Evolutionary conservation across 2,797 vertebrate species (phyloP).

Genomic region (Fistularia commersonii): DNA sequence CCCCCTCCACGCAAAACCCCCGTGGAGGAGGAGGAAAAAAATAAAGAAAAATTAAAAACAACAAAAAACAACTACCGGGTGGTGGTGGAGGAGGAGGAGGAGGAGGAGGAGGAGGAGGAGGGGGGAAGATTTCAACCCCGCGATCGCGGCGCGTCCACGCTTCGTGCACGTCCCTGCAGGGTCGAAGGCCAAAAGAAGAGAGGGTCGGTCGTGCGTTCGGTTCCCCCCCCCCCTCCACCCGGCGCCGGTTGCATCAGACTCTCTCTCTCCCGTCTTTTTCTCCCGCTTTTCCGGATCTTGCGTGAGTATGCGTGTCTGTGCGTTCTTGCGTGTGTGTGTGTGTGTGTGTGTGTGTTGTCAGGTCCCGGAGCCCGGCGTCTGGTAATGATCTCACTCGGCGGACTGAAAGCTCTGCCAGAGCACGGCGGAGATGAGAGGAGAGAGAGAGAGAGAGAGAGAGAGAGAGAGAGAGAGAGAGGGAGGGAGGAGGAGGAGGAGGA

Average conservation of each 20-base stretch:
- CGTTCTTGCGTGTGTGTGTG: no score
- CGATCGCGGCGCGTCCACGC: no score
- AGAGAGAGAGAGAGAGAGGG: constrained; percentile 18
- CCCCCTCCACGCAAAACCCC: no score
- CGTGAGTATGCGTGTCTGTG: constrained; percentile 65
- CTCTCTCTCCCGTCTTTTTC: constrained; percentile 17
- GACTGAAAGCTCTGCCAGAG: constrained; percentile 58
- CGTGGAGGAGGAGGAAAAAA: no score
- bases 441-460: no score
- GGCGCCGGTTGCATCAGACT: constrained; percentile 33
- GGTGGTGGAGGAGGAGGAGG: constrained; percentile 50
- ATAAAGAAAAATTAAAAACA: no score
- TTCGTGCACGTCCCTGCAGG: constrained; percentile 48
- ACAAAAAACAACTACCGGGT: constrained; percentile 74
- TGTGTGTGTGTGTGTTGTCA: no score
- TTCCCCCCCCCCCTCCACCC: constrained; percentile 25
- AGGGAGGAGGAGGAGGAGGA: constrained; percentile 38
- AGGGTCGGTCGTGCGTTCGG: constrained; percentile 30
- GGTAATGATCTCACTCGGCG: constrained; percentile 77
- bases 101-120: no score
- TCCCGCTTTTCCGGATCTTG: constrained; percentile 40
- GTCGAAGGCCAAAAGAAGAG: constrained; percentile 30
- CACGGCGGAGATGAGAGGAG: constrained; percentile 23
- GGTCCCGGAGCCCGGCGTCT: constrained; percentile 75
- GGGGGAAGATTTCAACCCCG: no score